These are phyloP conservation scores for Antechinus flavipes DNA, from an alignment of 2,113 vertebrate species.

Conservation along the genomic window DNA sequence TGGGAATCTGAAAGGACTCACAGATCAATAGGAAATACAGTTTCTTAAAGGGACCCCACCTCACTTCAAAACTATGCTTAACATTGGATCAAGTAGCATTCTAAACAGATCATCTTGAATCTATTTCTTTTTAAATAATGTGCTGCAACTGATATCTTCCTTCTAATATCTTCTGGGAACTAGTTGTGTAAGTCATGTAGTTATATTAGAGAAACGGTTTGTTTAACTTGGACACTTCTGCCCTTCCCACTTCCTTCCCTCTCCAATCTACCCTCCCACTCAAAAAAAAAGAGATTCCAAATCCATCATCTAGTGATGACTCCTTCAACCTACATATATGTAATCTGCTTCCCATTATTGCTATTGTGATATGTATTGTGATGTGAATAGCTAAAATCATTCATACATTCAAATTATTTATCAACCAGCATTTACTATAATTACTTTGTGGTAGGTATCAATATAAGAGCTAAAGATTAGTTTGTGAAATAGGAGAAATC, in stretches of 20 bases:
- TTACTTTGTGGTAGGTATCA: neutral
- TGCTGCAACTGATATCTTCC: conserved; percentile 16
- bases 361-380: neutral
- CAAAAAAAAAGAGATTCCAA: neutral
- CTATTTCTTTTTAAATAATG: neutral
- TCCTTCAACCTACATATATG: neutral
- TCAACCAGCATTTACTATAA: neutral
- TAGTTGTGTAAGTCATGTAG: neutral
- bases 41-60: too few relatives aligned
- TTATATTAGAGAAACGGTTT: neutral
- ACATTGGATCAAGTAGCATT: too few relatives aligned
- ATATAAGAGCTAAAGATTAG: neutral
- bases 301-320: conserved; percentile 54
- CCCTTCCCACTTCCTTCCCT: neutral
- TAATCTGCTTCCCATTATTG: neutral
- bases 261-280: too few relatives aligned
- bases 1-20: too few relatives aligned
- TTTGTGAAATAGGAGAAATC: neutral
- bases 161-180: conserved; percentile 8
- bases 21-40: too few relatives aligned
- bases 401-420: neutral
- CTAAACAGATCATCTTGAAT: too few relatives aligned
- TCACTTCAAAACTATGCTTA: too few relatives aligned
- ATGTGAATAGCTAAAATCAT: neutral
- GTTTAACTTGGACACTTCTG: neutral